Evolutionary conservation across 64 coral and sea anemone species (phyloP), one percentile per base, ranked within the genome.

Genomic region (Orbicella faveolata): DNA sequence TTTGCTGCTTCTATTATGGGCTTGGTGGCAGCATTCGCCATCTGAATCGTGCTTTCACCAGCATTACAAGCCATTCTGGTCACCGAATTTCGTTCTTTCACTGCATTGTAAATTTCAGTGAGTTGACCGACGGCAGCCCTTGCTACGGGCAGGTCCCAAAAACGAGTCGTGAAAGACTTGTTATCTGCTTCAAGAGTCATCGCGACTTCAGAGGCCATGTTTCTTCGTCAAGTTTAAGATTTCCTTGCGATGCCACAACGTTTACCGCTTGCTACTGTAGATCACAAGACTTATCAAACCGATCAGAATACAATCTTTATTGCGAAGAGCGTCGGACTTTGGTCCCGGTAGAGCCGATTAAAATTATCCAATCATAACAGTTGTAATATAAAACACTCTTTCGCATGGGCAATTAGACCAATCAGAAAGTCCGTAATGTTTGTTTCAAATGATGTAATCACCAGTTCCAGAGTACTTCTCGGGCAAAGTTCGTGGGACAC

Each of bases 21-120:
- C 36, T 97, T 93, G 0, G 95, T 86, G 30, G 92, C 95, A 26
- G 92, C 73, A 83, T 83, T 87, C 15, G 92, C 95, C 19, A 90
- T 88, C 6, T 92, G 69, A 4, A 94, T 72, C 36, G 95, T 93
- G 67, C 51, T 91, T 94, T 97, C 95, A 78, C 95, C 95, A 6
- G 95, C 95, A 70, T 87, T 90, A 79, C 89, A 97, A 51, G 92
- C 95, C 89, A 88, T 91, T 34, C 90, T 94, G n/a, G 95, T 94
- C 7, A 97, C 92, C 14, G 63, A 64, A 53, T 97, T 97, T 3
- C 72, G 75, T 52, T 97, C 95, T 69, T 94, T 97, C 51, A 97
- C 92, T 0, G 44, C 83, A 52, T 77, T 84, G 73, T 97, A 97
- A 72, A 97, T 79, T 76, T 97, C 88, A n/a, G 87, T 59, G 20